A percentile compares a stretch with the other conserved stretches of the same genome.
phyloP scores from a whole-genome alignment of 2,797 vertebrate genomes.

The Myotis planiceps region DNA sequence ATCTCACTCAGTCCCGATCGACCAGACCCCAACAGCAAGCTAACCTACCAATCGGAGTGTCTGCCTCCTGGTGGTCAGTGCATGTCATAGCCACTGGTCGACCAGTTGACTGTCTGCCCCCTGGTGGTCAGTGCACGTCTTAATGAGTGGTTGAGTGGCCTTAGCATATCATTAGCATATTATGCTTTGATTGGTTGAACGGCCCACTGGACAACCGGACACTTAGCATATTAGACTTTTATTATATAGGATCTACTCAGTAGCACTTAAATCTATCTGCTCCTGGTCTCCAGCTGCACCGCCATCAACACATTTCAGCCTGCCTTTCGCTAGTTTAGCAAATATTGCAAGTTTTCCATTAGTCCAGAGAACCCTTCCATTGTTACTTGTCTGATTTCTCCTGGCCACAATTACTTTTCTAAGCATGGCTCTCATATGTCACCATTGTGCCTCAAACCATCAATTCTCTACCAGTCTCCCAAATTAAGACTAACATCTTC shows the following conservation, averaged over 20 bases:
- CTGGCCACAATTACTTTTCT: background rate
- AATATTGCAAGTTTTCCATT: background rate
- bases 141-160: too few species aligned
- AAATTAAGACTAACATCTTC: background rate
- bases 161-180: too few species aligned
- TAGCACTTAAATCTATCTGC: background rate
- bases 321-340: background rate
- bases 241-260: background rate
- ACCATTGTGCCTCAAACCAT: background rate
- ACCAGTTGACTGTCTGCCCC: too few species aligned
- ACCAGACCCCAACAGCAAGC: too few species aligned
- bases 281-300: background rate
- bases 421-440: too few species aligned
- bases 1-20: rapidly evolving
- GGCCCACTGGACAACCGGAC: too few species aligned
- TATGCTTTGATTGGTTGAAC: too few species aligned
- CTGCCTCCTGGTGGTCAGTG: too few species aligned
- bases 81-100: too few species aligned
- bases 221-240: too few species aligned
- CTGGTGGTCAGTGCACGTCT: too few species aligned
- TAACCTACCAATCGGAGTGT: too few species aligned
- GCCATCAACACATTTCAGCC: background rate
- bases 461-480: background rate
- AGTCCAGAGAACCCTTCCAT: background rate
- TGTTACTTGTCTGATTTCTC: background rate